Conservation (phyloP, 92 coral and sea anemone genomes). For the Heteractis magnifica region DNA sequence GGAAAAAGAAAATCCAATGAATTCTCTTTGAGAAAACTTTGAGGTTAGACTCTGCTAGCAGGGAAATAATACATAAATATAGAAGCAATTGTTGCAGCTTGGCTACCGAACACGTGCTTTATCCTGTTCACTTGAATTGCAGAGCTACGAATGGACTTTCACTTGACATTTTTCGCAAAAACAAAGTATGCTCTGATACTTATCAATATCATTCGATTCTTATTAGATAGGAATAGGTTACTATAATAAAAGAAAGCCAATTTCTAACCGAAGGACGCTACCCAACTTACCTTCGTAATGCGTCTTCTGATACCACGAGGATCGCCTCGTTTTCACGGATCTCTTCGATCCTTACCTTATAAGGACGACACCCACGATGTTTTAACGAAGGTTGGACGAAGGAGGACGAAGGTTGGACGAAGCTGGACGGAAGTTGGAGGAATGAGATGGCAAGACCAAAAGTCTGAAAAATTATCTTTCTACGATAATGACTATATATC, state of each 20-base stretch:
- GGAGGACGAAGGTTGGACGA: neutral
- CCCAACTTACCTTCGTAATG: neutral
- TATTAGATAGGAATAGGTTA: too few relatives aligned
- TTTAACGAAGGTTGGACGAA: neutral
- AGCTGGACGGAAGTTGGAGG: neutral
- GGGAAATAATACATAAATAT: neutral
- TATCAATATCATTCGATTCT: neutral
- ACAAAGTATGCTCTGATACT: neutral
- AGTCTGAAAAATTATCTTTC: neutral
- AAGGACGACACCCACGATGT: neutral
- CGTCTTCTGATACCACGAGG: conserved; percentile 11
- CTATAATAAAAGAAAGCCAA: neutral
- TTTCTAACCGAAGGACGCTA: too few relatives aligned
- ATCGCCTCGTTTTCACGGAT: neutral
- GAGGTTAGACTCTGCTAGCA: too few relatives aligned
- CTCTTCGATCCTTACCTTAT: too few relatives aligned
- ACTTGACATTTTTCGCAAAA: neutral
- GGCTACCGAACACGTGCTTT: neutral
- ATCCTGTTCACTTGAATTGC: neutral
- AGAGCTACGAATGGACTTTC: neutral
- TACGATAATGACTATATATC: neutral
- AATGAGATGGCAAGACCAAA: too few relatives aligned
- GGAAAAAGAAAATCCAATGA: neutral
- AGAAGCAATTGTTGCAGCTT: too few relatives aligned
- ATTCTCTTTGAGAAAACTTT: conserved; percentile 1